Conservation (phyloP, 2,797 vertebrate genomes). For the Neoniphon sammara region DNA sequence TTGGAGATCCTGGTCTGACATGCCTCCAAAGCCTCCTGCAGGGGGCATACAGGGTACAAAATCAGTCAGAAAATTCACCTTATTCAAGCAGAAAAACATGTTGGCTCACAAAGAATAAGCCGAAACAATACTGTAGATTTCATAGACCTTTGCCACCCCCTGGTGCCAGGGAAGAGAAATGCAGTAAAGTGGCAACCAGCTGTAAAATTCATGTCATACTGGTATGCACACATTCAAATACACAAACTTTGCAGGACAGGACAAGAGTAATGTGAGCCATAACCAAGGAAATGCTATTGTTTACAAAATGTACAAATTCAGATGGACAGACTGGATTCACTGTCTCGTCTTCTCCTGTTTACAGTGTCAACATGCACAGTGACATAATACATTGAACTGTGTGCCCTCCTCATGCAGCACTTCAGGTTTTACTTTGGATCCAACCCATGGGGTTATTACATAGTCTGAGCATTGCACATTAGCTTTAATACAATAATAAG, state of each 20-base stretch:
- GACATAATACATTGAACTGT: slow-evolving; percentile 47
- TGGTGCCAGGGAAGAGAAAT: slow-evolving; percentile 49
- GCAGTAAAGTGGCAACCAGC: slow-evolving; percentile 30
- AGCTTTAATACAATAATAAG: slow-evolving; percentile 11
- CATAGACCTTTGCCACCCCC: slow-evolving; percentile 51
- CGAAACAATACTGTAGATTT: not conserved
- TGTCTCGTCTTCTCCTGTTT: slow-evolving; percentile 53
- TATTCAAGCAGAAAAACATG: not conserved
- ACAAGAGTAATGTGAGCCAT: slow-evolving; percentile 19
- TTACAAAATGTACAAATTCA: slow-evolving; percentile 39
- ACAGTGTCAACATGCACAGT: slow-evolving; percentile 53
- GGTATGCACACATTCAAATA: not conserved
- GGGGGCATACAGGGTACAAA: slow-evolving; percentile 21
- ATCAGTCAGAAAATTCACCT: slow-evolving; percentile 28
- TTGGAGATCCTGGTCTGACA: slow-evolving; percentile 99
- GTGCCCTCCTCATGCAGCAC: slow-evolving; percentile 11
- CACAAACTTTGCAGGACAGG: slow-evolving; percentile 1
- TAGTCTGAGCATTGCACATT: slow-evolving; percentile 2
- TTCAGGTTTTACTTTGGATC: slow-evolving; percentile 19
- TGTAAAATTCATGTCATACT: not conserved
- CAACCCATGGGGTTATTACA: not conserved
- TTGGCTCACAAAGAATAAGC: not conserved
- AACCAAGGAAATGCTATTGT: slow-evolving; percentile 43
- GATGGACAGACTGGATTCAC: slow-evolving; percentile 38
- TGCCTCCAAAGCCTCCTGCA: slow-evolving; percentile 93